Evolutionary conservation across 1,140 invertebrate species (phyloP), one percentile per base, ranked within the genome.

Genomic region (Thaumetopoea pityocampa): DNA sequence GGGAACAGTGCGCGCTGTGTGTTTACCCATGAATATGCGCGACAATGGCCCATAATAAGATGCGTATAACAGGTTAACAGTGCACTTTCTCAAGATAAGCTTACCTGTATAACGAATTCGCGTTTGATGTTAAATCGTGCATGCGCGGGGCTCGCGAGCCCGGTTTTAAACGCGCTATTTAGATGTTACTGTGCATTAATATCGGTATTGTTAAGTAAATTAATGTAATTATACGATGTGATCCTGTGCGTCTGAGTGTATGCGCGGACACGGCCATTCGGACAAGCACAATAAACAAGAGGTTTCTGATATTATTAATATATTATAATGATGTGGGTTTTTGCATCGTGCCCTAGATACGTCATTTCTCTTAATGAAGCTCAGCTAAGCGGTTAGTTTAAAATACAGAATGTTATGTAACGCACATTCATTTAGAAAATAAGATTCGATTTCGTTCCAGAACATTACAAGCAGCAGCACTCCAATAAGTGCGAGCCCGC

Each of bases 91-190:
- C 69, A 70, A 77, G 72, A 79, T 82, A 82, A 82, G 55, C 62
- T 62, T 68, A 44, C 71, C 45, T 82, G 78, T 82, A 76, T 78
- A 82, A 82, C 78, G 78, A 82, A 82, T 82, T 80, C 68, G 78
- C 78, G 71, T 79, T 70, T 68, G 40, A 51, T 52, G 77, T 82
- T 80, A 68, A 82, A 82, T 80, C 71, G 78, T 72, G 71, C 76
- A 69, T 78, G 62, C 62, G 59, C 60, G 53, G 67, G 56, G 68
- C 48, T 49, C 34, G 46, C 27, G 52, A 30, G 49, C 47, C 48
- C 46, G 34, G 54, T 73, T 68, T 60, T 71, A 71, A 77, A 80
- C 59, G 67, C 46, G 63, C 63, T 74, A 80, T 80, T 80, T 78
- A 73, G 71, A 79, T 46, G 57, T 63, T 62, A 63, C 58, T 62